These are phyloP conservation scores for Biston betularia DNA, from an alignment of 2,888 invertebrate species.

Conservation along the genomic window DNA sequence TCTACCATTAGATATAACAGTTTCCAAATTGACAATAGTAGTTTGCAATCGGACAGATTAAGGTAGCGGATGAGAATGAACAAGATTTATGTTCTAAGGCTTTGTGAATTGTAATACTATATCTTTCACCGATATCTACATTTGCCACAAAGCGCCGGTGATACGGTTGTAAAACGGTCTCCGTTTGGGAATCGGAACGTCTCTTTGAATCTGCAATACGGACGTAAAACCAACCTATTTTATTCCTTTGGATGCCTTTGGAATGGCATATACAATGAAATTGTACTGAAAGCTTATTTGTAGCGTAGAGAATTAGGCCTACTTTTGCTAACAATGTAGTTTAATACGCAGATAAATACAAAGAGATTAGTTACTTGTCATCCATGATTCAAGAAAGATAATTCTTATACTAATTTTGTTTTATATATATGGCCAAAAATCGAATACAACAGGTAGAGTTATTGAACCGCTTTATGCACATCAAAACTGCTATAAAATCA, in stretches of 20 bases:
- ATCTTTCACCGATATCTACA: constrained; percentile 15
- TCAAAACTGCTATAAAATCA: too few species aligned
- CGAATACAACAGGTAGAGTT: too few species aligned
- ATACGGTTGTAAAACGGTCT: constrained; percentile 16
- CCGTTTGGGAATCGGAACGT: constrained; percentile 18
- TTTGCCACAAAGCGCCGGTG: constrained; percentile 14
- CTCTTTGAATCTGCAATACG: constrained; percentile 13
- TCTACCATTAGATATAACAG: constrained; percentile 5
- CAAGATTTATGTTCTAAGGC: constrained; percentile 14
- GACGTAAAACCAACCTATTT: constrained; percentile 10
- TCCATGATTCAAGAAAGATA: too few species aligned
- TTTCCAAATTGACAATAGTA: background rate
- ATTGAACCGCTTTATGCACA: too few species aligned
- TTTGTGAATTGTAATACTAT: constrained; percentile 13
- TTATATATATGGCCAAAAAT: too few species aligned
- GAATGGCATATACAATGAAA: constrained; percentile 5
- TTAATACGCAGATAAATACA: background rate
- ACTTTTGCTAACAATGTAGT: too few species aligned
- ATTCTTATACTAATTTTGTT: too few species aligned
- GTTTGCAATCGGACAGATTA: constrained; percentile 6
- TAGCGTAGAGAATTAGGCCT: constrained; percentile 6
- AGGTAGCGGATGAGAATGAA: constrained; percentile 5
- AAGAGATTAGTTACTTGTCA: too few species aligned
- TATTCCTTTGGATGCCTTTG: constrained; percentile 11
- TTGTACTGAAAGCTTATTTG: constrained; percentile 8